Evolutionary conservation across 30 jellyfish, hydroid and myxozoan genomes (phyloP).

Genomic region (Turritopsis rubra): DNA sequence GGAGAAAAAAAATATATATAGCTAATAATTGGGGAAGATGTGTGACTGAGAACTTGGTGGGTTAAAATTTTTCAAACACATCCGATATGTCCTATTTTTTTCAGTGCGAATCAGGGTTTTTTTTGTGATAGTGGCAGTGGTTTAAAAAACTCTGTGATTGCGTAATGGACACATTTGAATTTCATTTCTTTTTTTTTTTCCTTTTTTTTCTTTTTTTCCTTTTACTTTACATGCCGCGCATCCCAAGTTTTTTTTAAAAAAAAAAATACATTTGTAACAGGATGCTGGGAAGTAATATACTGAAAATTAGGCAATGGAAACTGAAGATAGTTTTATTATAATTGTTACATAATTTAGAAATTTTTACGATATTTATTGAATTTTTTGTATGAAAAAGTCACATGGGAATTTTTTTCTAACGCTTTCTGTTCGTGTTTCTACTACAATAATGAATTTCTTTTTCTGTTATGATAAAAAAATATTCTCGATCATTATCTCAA

Average conservation of each 20-base stretch:
- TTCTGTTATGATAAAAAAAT: too few relatives aligned
- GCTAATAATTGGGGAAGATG: neutral
- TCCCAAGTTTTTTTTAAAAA: neutral
- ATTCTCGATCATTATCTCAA: too few relatives aligned
- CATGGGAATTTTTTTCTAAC: conserved; percentile 6
- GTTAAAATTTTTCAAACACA: neutral
- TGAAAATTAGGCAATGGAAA: neutral
- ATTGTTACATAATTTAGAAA: conserved; percentile 9
- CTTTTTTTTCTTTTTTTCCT: neutral
- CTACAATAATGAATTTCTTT: neutral
- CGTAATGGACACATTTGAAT: neutral
- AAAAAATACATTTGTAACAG: neutral
- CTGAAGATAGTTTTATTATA: neutral
- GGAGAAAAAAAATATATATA: neutral
- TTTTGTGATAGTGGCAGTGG: neutral
- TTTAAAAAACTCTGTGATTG: neutral
- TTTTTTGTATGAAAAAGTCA: conserved; percentile 7
- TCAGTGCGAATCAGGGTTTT: neutral
- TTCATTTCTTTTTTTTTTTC: neutral
- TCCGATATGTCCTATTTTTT: neutral
- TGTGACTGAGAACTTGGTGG: neutral
- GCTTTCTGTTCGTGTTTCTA: neutral
- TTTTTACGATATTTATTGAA: conserved; percentile 15
- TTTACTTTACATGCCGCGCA: neutral
- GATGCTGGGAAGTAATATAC: neutral